Conservation (phyloP, 2,888 invertebrate species). For the Tanypteryx hageni region DNA sequence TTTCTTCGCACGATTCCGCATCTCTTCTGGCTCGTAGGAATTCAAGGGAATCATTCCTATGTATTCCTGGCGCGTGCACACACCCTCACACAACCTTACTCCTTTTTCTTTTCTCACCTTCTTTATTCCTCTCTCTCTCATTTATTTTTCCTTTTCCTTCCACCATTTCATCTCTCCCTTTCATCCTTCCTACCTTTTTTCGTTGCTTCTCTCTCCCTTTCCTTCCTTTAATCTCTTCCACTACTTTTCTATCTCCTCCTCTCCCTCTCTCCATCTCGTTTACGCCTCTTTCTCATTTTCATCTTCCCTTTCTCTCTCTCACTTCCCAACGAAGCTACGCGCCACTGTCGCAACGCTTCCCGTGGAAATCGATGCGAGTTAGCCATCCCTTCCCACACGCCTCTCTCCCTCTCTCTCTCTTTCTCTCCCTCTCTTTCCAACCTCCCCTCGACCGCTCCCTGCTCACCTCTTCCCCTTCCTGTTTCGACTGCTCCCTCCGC, state of each 20-base stretch:
- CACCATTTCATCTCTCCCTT: not conserved
- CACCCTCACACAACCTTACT: not conserved
- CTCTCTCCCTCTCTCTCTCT: not conserved
- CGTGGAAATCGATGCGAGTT: slow-evolving; percentile 58
- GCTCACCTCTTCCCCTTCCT: not conserved
- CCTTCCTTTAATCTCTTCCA: not conserved
- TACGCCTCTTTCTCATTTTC: not conserved
- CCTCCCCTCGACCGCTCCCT: slow-evolving; percentile 8
- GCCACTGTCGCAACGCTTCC: slow-evolving; percentile 50
- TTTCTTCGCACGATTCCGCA: not conserved
- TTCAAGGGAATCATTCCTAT: not conserved
- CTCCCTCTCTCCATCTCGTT: not conserved
- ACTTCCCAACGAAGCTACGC: slow-evolving; percentile 4
- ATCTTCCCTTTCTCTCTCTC: not conserved
- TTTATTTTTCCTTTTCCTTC: not conserved
- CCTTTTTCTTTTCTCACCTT: not conserved
- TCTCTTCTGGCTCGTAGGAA: not conserved
- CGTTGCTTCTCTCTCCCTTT: not conserved
- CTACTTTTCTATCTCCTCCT: not conserved
- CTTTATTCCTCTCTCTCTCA: not conserved
- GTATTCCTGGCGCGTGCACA: not conserved
- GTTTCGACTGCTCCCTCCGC: not conserved
- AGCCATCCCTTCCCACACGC: not conserved
- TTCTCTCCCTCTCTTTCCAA: not conserved
- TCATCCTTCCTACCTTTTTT: too few relatives aligned